Evolutionary conservation across 92 coral and sea anemone genomes (phyloP), one percentile per base, ranked within the genome.

Genomic region (Montipora capitata): DNA sequence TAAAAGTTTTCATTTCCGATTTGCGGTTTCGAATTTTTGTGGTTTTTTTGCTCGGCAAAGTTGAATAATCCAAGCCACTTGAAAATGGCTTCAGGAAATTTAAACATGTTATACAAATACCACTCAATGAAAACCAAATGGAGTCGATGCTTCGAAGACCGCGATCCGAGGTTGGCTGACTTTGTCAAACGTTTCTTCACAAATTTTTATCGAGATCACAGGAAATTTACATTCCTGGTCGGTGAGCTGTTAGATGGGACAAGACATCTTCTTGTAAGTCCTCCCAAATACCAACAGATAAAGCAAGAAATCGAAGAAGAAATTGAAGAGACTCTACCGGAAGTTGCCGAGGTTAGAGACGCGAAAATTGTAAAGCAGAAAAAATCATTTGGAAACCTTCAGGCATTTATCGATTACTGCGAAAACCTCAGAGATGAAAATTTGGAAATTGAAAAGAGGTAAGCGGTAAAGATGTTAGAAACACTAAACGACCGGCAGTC

Each of bases 191-290:
- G 20, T 3, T 94, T 73, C 78, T 94, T 94, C 76, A 44, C 18
- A 14, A 40, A 64, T 74, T 94, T 94, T 65, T 65, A 87, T 13
- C 70, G 80, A 27, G 70, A 63, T 18, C 91, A 94, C 41, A 75
- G 70, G 40, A 49, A 62, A 42, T 78, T 79, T 63, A 15, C 72
- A 66, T 94, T 88, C 74, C 81, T 81, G 2, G 86, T 94, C 5
- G 90, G 91, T 5, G 68, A 78, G 56, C 76, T 88, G 20, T 88
- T 72, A 40, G 93, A 94, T 67, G 93, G 84, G 0, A 67, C 93
- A 9, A 74, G 80, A 3, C 87, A 88, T 16, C 70, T 91, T 57
- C 83, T 92, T 14, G 73, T 94, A 14, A 71, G 74, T 10, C 56
- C 81, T 2, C 89, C 77, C 5, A 69, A 78, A 43, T 94, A 91